Conservation (phyloP, 1,140 invertebrate species). For the Theocolax elegans region DNA sequence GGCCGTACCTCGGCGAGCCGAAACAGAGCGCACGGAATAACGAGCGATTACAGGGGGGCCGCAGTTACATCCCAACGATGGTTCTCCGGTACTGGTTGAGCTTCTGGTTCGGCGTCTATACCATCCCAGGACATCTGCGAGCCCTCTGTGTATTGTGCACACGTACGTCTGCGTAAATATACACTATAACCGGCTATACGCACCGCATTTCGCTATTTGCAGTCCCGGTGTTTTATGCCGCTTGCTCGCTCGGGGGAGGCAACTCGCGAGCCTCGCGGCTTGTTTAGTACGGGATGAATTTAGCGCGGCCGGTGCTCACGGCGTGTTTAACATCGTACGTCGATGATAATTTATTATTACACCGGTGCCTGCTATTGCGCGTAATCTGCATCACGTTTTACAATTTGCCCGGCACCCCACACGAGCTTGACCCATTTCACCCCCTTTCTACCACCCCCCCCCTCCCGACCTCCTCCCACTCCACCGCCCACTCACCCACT, state of each 20-base stretch:
- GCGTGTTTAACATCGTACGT: slow-evolving; percentile 54
- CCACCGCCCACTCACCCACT: background rate
- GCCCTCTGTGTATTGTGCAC: no score
- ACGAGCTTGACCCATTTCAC: background rate
- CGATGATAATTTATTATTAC: slow-evolving; percentile 62
- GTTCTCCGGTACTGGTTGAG: no score
- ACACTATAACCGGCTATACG: background rate
- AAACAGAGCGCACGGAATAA: slow-evolving; percentile 2
- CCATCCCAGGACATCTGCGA: background rate
- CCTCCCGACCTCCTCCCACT: background rate
- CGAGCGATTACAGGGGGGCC: slow-evolving; percentile 14
- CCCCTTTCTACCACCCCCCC: background rate
- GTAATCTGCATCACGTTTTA: slow-evolving; percentile 60
- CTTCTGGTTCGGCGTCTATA: no score
- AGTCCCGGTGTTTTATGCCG: background rate
- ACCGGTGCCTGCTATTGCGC: slow-evolving; percentile 33
- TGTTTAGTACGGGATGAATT: slow-evolving; percentile 41
- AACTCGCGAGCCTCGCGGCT: no score
- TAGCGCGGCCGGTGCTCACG: slow-evolving; percentile 23
- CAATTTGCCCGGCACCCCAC: slow-evolving; percentile 50
- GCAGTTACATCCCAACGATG: no score
- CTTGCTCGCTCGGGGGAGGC: background rate
- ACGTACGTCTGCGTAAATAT: background rate
- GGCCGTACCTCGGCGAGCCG: no score
- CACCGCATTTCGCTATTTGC: slow-evolving; percentile 4